A percentile compares a stretch with the other conserved stretches of the same genome.
phyloP scores from a whole-genome alignment of 2,888 invertebrate species.

The Neria commutata region DNA sequence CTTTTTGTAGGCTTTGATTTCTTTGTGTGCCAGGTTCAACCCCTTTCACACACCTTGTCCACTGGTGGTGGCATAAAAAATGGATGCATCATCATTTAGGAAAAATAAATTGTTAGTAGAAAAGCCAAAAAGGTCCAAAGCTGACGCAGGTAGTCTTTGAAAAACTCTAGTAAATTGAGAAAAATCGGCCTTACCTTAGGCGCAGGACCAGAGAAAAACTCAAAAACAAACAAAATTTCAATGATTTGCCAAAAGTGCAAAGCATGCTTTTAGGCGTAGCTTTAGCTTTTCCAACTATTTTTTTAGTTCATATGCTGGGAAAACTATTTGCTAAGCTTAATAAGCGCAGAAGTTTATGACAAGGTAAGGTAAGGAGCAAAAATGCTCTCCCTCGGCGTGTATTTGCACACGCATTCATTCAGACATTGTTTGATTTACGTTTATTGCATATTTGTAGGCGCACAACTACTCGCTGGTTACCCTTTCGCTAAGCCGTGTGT shows the following conservation, averaged over 20 bases:
- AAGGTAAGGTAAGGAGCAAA: background rate
- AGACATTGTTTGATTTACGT: constrained; percentile 6
- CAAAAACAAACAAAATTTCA: too few relatives aligned
- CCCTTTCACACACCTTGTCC: background rate
- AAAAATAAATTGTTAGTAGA: background rate
- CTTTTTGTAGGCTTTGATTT: background rate
- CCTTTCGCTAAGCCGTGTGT: constrained; percentile 4
- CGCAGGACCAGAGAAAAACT: too few relatives aligned
- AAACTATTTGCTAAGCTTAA: too few relatives aligned
- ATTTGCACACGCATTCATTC: background rate
- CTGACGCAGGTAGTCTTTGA: too few relatives aligned
- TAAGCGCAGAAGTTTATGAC: background rate
- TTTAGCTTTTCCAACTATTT: background rate
- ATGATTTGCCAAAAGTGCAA: background rate
- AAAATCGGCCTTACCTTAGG: too few relatives aligned
- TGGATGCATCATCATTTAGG: constrained; percentile 2
- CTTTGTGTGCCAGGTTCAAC: background rate
- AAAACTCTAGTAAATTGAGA: too few relatives aligned
- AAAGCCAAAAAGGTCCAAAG: background rate
- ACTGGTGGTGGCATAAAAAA: background rate
- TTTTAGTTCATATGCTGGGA: background rate
- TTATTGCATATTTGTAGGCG: constrained; percentile 16
- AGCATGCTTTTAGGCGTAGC: background rate
- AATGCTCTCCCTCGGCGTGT: too few relatives aligned
- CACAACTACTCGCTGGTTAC: background rate